Conservation (phyloP, 92 coral and sea anemone species). For the Epizoanthus scotinus region DNA sequence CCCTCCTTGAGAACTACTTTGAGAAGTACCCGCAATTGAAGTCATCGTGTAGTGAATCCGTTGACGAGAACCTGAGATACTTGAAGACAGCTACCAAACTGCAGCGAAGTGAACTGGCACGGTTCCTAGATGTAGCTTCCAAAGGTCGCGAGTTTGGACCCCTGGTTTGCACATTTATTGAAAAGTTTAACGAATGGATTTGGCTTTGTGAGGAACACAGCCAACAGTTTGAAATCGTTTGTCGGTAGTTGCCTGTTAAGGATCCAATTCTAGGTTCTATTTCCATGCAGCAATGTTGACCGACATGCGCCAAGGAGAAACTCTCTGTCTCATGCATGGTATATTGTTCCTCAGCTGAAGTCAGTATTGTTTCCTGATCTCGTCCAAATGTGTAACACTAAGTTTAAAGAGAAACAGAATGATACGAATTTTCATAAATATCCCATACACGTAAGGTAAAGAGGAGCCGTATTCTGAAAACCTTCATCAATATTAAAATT, state of each 20-base stretch:
- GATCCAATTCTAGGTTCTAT: too few relatives aligned
- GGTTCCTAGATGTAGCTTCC: conserved; percentile 18
- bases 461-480: too few relatives aligned
- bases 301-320: too few relatives aligned
- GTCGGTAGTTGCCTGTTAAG: neutral
- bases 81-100: conserved; percentile 36
- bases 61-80: conserved; percentile 19
- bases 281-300: too few relatives aligned
- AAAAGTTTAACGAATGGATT: conserved; percentile 24
- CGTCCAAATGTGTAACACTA: too few relatives aligned
- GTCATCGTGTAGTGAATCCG: conserved; percentile 8
- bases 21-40: conserved; percentile 26
- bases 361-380: too few relatives aligned
- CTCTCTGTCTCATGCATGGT: too few relatives aligned
- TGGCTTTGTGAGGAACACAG: conserved; percentile 36
- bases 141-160: conserved; percentile 30
- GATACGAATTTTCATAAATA: too few relatives aligned
- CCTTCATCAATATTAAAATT: too few relatives aligned
- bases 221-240: conserved; percentile 28
- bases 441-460: too few relatives aligned
- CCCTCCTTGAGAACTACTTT: conserved; percentile 29
- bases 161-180: conserved; percentile 23
- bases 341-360: too few relatives aligned
- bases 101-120: conserved; percentile 34
- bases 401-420: too few relatives aligned